A percentile compares a stretch with the other conserved stretches of the same genome.
Conservation (phyloP, 2,113 vertebrate genomes). For the Notarius quadriscutis region DNA sequence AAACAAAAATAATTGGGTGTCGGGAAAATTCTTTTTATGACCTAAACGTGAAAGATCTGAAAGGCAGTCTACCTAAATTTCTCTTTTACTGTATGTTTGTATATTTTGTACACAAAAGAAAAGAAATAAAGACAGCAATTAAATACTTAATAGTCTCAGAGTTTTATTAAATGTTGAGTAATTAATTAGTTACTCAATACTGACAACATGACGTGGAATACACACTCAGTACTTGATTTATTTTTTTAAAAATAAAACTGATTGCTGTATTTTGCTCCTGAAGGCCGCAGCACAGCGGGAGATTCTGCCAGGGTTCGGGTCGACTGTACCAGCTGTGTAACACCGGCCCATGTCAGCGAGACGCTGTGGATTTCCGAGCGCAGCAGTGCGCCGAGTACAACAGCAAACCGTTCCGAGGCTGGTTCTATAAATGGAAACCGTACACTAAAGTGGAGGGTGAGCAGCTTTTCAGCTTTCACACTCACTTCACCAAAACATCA, state of each 20-base stretch:
- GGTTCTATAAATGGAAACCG: constrained; percentile 98
- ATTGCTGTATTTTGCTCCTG: constrained; percentile 14
- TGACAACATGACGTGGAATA: neutral
- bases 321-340: constrained; percentile 90
- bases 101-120: neutral
- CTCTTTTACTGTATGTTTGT: neutral
- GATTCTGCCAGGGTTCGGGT: constrained; percentile 85
- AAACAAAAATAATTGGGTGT: too few relatives aligned
- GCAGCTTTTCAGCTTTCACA: neutral
- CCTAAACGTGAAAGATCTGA: too few relatives aligned
- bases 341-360: constrained; percentile 72
- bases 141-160: neutral
- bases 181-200: neutral
- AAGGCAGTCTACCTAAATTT: neutral
- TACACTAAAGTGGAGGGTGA: constrained; percentile 97
- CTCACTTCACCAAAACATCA: neutral
- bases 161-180: neutral
- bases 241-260: neutral
- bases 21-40: too few relatives aligned
- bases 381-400: constrained; percentile 97
- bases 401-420: constrained; percentile 95
- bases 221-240: too few relatives aligned
- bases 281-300: constrained; percentile 92
- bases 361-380: constrained; percentile 82
- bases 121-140: neutral